These are phyloP conservation scores for Cheirogaleus medius DNA, from an alignment of 2,113 vertebrate genomes.

Conservation along the genomic window DNA sequence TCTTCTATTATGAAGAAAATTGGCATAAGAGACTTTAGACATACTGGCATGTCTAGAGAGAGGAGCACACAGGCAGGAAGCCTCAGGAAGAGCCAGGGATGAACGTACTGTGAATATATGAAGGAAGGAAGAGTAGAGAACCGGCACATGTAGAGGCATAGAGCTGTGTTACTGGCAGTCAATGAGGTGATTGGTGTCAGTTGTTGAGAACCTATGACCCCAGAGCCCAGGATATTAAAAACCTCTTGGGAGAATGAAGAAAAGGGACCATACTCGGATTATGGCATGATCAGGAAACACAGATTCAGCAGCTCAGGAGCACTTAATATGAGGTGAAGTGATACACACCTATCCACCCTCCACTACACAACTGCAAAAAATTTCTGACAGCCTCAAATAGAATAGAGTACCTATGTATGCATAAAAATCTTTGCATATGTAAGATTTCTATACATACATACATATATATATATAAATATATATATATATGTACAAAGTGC, in stretches of 20 bases:
- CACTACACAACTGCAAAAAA: neutral
- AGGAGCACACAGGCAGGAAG: neutral
- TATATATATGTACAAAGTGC: too few species aligned
- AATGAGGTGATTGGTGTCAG: neutral
- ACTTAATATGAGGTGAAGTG: neutral
- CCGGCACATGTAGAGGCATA: neutral
- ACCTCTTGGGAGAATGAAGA: neutral
- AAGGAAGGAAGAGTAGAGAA: neutral
- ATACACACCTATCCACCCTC: neutral
- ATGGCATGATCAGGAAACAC: too few species aligned
- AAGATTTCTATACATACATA: too few species aligned
- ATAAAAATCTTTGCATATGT: neutral
- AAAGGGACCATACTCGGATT: neutral
- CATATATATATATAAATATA: too few species aligned
- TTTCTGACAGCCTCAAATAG: neutral
- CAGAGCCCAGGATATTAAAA: neutral
- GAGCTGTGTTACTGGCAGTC: neutral
- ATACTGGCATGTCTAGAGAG: neutral
- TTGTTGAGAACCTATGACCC: neutral
- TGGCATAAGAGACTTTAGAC: neutral
- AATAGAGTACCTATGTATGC: neutral
- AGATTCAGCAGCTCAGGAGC: neutral
- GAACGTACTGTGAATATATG: neutral
- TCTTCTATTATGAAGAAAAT: neutral
- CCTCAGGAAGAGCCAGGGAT: neutral